These are phyloP conservation scores for Drosophila pullipes DNA, from an alignment of 2,888 invertebrate species.

Conservation along the genomic window DNA sequence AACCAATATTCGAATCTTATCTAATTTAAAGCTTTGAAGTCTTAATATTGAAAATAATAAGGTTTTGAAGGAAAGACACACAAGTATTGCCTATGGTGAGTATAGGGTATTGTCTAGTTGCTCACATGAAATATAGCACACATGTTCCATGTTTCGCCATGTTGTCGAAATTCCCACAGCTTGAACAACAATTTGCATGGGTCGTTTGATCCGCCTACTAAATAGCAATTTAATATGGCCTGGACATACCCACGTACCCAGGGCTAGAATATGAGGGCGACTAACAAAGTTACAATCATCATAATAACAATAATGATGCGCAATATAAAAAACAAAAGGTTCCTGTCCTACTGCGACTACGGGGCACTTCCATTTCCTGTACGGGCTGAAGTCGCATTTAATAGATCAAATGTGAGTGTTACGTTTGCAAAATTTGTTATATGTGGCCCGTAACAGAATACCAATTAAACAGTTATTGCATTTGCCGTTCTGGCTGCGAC, in stretches of 20 bases:
- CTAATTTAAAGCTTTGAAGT: not conserved
- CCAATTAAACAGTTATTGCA: slow-evolving; percentile 52
- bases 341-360: slow-evolving; percentile 6
- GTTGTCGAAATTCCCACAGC: not conserved
- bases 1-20: not conserved
- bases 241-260: slow-evolving; percentile 24
- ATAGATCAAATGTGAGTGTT: slow-evolving; percentile 28
- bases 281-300: slow-evolving; percentile 62
- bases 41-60: not conserved
- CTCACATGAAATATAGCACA: not conserved
- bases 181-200: slow-evolving; percentile 51
- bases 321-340: not conserved
- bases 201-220: slow-evolving; percentile 17
- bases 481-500: slow-evolving; percentile 9
- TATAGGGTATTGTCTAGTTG: not conserved
- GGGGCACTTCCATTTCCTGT: slow-evolving; percentile 57
- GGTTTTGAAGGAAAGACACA: not conserved
- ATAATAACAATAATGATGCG: slow-evolving; percentile 57
- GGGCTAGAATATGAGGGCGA: not conserved
- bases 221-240: slow-evolving; percentile 72
- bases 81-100: not conserved
- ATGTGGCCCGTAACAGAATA: slow-evolving; percentile 38
- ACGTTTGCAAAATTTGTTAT: slow-evolving; percentile 47
- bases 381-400: slow-evolving; percentile 54
- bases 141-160: not conserved